A percentile compares a stretch with the other conserved stretches of the same genome.
Conservation (phyloP, 64 coral and sea anemone species). For the Pachyseris speciosa region DNA sequence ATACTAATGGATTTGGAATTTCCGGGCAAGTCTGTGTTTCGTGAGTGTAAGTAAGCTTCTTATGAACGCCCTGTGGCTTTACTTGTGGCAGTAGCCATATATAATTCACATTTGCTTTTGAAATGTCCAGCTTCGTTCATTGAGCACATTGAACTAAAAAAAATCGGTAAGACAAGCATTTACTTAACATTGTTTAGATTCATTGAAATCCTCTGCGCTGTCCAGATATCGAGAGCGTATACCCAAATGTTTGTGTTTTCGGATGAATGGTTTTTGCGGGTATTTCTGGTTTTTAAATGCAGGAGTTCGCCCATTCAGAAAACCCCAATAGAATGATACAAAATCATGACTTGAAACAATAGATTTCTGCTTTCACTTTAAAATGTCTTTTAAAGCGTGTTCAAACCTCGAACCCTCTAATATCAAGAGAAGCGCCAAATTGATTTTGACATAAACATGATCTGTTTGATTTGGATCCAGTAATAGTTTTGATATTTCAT, state of each 20-base stretch:
- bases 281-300: neutral
- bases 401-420: no score
- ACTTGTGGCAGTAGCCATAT: neutral
- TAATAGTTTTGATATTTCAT: neutral
- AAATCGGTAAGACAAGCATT: neutral
- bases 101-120: constrained; percentile 16
- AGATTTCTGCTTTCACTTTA: no score
- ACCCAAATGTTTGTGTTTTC: neutral
- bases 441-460: neutral
- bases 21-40: constrained; percentile 11
- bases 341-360: no score
- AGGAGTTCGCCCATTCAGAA: no score
- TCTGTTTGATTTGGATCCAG: neutral
- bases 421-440: neutral
- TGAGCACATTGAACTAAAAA: neutral
- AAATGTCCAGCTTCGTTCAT: neutral
- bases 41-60: constrained; percentile 24
- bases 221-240: no score
- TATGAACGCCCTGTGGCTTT: neutral
- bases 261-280: neutral
- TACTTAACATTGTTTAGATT: no score
- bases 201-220: no score
- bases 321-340: no score
- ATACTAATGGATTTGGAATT: constrained; percentile 12
- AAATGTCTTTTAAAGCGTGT: no score